Evolutionary conservation across 2,888 invertebrate species (phyloP), one percentile per base, ranked within the genome.

Genomic region (Globia sparganii): DNA sequence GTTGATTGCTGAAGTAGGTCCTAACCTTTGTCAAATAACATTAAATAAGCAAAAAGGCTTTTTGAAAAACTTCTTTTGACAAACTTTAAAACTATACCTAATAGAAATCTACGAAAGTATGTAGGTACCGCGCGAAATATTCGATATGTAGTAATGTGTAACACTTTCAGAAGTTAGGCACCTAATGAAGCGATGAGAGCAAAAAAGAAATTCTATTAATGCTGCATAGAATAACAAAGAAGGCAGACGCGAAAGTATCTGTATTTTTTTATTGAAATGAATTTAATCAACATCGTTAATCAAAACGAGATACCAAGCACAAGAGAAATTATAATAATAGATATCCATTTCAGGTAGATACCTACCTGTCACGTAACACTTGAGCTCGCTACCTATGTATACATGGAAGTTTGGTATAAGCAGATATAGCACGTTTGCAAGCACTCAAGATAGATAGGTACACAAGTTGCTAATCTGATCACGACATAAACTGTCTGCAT

Each of bases 401-500:
- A 53, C 4, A 59, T 71, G 6, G 28, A 18, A 34, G 2, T 62
- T 80, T 71, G 18, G 28, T 43, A 69, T 28, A 25, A 28, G 13
- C 37, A 21, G n/a, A 70, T 58, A 67, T 61, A 49, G 13, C 21
- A 58, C 25, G 40, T 56, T 43, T 28, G 28, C 21, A 78, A 64
- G 58, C 65, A 31, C 80, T 73, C 34, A n/a, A 40, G 43, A 28
- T 59, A 40, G 43, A 28, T 59, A 37, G 78, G 11, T 62, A 68
- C 34, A 15, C 59, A 37, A 68, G n/a, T 59, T 75, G 58, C 31
- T 80, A 80, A 85, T 76, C 81, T 59, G 64, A 72, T 84, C 34
- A 49, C 49, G 59, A 49, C 49, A 31, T 34, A 37, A 67, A 67
- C 66, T 66, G 6, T 70, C 28, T 66, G 69, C 68, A 62, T 62